A percentile compares a stretch with the other conserved stretches of the same genome.
Conservation (phyloP, 2,888 invertebrate species). For the Microctonus hyperodae region DNA sequence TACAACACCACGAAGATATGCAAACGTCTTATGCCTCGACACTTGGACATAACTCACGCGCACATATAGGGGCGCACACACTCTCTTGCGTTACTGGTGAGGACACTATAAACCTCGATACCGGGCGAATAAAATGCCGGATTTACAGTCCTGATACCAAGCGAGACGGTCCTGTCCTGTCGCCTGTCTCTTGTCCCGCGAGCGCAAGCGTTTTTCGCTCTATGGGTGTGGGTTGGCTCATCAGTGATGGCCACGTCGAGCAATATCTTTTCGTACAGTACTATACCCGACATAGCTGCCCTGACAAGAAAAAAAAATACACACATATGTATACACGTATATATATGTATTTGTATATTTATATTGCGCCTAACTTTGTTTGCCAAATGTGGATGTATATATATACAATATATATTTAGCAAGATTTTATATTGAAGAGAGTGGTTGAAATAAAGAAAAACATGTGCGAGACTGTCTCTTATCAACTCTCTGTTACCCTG, state of each 20-base stretch:
- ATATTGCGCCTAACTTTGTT: slow-evolving; percentile 34
- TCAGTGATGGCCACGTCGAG: slow-evolving; percentile 54
- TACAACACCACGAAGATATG: slow-evolving; percentile 52
- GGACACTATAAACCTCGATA: slow-evolving; percentile 63
- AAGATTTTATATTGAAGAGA: not conserved
- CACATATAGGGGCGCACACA: slow-evolving; percentile 45
- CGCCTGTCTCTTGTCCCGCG: slow-evolving; percentile 44
- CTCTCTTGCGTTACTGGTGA: slow-evolving; percentile 44
- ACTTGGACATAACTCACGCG: slow-evolving; percentile 57
- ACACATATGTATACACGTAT: slow-evolving; percentile 26
- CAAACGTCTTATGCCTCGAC: slow-evolving; percentile 57
- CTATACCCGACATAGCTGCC: slow-evolving; percentile 31
- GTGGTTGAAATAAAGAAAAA: slow-evolving; percentile 13
- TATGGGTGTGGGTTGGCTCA: slow-evolving; percentile 60
- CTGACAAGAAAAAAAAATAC: not conserved
- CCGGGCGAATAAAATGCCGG: slow-evolving; percentile 61
- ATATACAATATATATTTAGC: not conserved
- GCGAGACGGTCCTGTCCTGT: slow-evolving; percentile 52
- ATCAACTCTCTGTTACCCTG: slow-evolving; percentile 14
- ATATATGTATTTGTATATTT: not conserved
- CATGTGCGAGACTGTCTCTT: slow-evolving; percentile 13
- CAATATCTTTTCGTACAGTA: slow-evolving; percentile 49
- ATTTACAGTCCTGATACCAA: slow-evolving; percentile 61
- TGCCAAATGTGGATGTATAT: not conserved
- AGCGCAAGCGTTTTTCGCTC: slow-evolving; percentile 2